Evolutionary conservation across 2,113 vertebrate genomes (phyloP).

Genomic region (Thamnophis sirtalis): DNA sequence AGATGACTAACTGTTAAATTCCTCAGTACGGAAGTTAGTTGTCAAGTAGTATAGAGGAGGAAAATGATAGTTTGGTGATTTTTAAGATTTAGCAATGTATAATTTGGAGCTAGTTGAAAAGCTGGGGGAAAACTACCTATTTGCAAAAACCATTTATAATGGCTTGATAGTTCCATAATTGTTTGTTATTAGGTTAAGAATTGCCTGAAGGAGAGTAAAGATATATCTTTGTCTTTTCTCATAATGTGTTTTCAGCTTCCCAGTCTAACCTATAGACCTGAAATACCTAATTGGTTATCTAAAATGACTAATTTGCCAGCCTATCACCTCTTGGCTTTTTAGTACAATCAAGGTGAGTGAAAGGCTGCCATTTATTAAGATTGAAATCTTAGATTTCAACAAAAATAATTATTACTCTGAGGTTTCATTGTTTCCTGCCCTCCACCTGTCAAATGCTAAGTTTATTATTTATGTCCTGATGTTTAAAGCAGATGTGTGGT

Average conservation of each 20-base stretch:
- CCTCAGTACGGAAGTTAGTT: background rate
- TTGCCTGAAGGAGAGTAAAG: background rate
- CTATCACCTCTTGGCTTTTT: background rate
- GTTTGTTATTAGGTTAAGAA: background rate
- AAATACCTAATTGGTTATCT: background rate
- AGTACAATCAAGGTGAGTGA: background rate
- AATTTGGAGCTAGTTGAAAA: background rate
- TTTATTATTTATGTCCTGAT: slow-evolving; percentile 45
- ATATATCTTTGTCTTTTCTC: background rate
- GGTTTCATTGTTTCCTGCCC: slow-evolving; percentile 15
- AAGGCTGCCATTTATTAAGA: background rate
- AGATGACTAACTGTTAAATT: background rate
- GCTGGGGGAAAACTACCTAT: background rate
- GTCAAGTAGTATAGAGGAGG: background rate
- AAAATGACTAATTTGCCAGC: background rate
- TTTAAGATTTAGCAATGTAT: background rate
- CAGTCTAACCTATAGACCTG: background rate
- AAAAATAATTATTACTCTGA: slow-evolving; percentile 26
- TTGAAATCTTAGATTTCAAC: background rate
- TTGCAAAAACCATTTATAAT: background rate
- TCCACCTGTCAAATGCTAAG: slow-evolving; percentile 29
- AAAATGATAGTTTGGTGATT: background rate
- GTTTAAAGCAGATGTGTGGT: slow-evolving; percentile 39
- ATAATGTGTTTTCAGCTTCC: background rate
- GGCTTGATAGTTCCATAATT: background rate